Base-by-base conservation (phyloP, 1,140 invertebrate species). In the Drosophila tropicalis region DNA sequence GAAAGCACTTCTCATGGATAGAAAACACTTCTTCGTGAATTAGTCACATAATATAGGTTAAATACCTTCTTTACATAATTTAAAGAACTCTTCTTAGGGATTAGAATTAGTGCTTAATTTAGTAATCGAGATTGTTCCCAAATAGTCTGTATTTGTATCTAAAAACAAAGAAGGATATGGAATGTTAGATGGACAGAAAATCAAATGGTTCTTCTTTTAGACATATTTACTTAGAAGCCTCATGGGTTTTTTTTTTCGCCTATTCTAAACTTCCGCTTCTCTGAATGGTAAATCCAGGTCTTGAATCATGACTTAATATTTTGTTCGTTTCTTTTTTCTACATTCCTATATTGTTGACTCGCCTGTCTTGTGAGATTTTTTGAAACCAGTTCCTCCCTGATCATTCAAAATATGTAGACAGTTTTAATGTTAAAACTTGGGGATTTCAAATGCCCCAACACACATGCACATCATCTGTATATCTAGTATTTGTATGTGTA, bases 321-420 rank as follows among this genome's bases (percentile, higher is more conserved):
- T 47, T 19, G 2, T 19, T 19, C 2, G 10, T 19, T 47, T n/a
- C n/a, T 47, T 19, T 47, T 19, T 9, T 19, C 44, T 19, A 47
- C 44, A 19, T 47, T 47, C 17, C 44, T 47, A 22, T 6, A 47
- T 47, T 19, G 44, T 47, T 47, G 15, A 47, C 44, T 47, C 7
- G 44, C 2, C 44, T 29, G 34, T 51, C 2, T 51, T 51, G 44
- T 51, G 44, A 51, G 44, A 51, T 22, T 51, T 51, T 22, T 51
- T 19, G 44, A 51, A 51, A 51, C 44, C 44, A 19, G 44, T 51
- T 51, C 36, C 36, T n/a, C 3, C 10, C 29, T 5, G 29, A 22
- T 22, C 44, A 9, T 22, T 51, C 9, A 22, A 51, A 22, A 22
- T 22, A 22, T 51, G 44, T 51, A 51, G 44, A 51, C 44, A 51